These are phyloP conservation scores for Acanthococcus lagerstroemiae DNA, from an alignment of 2,888 invertebrate genomes.

Conservation along the genomic window DNA sequence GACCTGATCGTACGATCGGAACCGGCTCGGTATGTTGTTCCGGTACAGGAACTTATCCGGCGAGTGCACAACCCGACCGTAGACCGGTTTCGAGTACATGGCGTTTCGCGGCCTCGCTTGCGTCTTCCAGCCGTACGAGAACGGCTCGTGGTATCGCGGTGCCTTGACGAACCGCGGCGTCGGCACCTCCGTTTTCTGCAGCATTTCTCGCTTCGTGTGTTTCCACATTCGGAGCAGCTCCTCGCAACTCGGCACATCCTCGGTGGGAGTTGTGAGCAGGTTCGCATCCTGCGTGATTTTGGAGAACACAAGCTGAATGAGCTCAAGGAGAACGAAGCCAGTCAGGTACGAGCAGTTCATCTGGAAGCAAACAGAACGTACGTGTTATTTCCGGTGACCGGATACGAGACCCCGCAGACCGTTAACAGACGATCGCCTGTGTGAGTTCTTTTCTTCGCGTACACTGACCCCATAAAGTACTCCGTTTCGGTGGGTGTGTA, in stretches of 20 bases:
- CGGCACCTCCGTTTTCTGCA: constrained; percentile 12
- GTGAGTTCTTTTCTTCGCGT: too few relatives aligned
- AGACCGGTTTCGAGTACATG: constrained; percentile 19
- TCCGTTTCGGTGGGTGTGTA: too few relatives aligned
- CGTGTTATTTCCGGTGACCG: too few relatives aligned
- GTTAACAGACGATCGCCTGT: too few relatives aligned
- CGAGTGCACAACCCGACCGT: constrained; percentile 29
- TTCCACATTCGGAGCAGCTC: constrained; percentile 23
- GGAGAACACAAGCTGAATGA: constrained; percentile 10
- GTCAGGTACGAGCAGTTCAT: constrained; percentile 16
- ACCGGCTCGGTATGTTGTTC: constrained; percentile 14
- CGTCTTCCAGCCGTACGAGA: constrained; percentile 28
- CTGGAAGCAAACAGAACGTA: too few relatives aligned
- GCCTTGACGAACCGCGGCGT: neutral
- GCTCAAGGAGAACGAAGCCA: constrained; percentile 9
- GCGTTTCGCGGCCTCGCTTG: constrained; percentile 17
- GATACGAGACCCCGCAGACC: too few relatives aligned
- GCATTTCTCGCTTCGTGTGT: constrained; percentile 29
- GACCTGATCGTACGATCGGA: constrained; percentile 16
- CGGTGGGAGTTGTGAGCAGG: neutral
- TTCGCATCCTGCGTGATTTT: neutral
- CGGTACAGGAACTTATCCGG: constrained; percentile 25
- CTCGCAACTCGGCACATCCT: constrained; percentile 23
- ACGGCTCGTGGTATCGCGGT: constrained; percentile 14
- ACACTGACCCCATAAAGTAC: too few relatives aligned